Conservation (phyloP, 2,888 invertebrate genomes). For the Incurvaria masculella region DNA sequence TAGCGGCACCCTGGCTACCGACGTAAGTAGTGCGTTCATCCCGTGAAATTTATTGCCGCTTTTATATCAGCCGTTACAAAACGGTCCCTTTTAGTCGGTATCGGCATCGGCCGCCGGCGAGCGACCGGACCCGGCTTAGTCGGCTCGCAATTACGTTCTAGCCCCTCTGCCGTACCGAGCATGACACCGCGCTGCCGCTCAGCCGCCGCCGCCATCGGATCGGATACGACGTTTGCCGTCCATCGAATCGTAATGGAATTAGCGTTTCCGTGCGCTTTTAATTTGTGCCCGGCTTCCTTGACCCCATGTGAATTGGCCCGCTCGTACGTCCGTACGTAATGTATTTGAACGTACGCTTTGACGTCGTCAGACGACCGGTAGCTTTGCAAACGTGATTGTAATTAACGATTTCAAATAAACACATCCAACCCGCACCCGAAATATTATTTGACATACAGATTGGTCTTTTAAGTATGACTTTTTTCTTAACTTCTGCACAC, state of each 20-base stretch:
- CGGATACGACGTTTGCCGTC: constrained; percentile 51
- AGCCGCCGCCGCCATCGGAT: constrained; percentile 48
- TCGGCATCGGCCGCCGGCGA: constrained; percentile 26
- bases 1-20: constrained; percentile 39
- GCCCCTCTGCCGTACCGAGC: constrained; percentile 52
- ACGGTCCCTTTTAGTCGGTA: constrained; percentile 52
- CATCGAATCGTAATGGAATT: constrained; percentile 56
- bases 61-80: constrained; percentile 55
- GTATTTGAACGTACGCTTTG: too few relatives aligned
- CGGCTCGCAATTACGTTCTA: constrained; percentile 56
- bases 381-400: too few relatives aligned
- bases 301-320: constrained; percentile 5
- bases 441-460: too few relatives aligned
- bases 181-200: constrained; percentile 57
- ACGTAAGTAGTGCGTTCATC: constrained; percentile 56
- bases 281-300: constrained; percentile 38
- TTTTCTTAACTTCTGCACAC: too few relatives aligned
- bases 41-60: constrained; percentile 57
- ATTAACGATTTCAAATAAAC: too few relatives aligned
- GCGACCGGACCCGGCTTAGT: constrained; percentile 51
- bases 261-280: constrained; percentile 52
- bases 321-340: neutral
- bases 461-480: too few relatives aligned
- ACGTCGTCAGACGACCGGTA: too few relatives aligned
- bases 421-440: too few relatives aligned